phyloP scores from a whole-genome alignment of 2,888 invertebrate genomes.

The Drosophila cracens region DNA sequence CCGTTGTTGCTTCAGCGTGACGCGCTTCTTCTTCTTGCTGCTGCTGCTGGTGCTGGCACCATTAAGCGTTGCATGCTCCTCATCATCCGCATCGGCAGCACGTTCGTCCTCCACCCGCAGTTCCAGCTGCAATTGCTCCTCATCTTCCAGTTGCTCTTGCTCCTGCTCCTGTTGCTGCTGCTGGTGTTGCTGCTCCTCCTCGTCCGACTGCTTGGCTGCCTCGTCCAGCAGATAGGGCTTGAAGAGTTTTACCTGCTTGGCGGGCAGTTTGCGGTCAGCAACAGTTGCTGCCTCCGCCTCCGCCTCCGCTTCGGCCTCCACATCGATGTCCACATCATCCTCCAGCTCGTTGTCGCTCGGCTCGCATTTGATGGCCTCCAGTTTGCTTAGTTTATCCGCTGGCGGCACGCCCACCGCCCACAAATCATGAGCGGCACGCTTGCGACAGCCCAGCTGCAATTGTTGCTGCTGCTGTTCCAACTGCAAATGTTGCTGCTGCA shows the following conservation, averaged over 20 bases:
- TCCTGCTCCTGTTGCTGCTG: constrained; percentile 13
- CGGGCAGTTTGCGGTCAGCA: constrained; percentile 64
- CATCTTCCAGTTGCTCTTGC: constrained; percentile 14
- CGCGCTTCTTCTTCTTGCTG: constrained; percentile 60
- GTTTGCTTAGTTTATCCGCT: constrained; percentile 78
- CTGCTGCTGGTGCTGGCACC: constrained; percentile 19
- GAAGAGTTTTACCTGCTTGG: constrained; percentile 89
- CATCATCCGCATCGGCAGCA: constrained; percentile 61
- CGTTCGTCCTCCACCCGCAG: constrained; percentile 52
- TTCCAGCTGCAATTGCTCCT: constrained; percentile 37
- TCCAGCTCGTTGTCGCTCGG: constrained; percentile 57
- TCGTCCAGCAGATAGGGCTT: constrained; percentile 91
- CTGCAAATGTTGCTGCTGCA: constrained; percentile 43
- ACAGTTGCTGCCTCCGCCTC: constrained; percentile 33
- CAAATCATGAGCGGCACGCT: constrained; percentile 68
- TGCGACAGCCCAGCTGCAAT: constrained; percentile 80
- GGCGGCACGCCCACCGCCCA: constrained; percentile 38
- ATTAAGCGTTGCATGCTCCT: constrained; percentile 48
- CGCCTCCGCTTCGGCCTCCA: constrained; percentile 53
- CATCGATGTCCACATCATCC: constrained; percentile 54
- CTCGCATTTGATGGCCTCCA: constrained; percentile 56
- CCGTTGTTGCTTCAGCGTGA: constrained; percentile 66
- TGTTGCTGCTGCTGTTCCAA: constrained; percentile 47
- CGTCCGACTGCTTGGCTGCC: constrained; percentile 70
- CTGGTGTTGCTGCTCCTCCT: constrained; percentile 3